phyloP scores from a whole-genome alignment of 1,140 invertebrate species.

The Galleria mellonella region DNA sequence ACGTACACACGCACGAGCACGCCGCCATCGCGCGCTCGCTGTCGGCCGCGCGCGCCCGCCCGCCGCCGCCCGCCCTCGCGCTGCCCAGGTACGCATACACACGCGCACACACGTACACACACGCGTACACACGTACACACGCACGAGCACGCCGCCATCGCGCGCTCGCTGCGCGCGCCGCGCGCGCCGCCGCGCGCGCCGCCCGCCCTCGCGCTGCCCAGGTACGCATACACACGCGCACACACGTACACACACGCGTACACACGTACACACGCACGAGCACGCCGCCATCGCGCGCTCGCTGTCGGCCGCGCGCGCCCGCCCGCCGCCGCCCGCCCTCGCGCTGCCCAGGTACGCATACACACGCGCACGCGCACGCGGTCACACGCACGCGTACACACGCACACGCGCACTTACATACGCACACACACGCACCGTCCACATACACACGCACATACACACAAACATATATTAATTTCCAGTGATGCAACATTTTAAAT shows the following conservation, averaged over 20 bases:
- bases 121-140: constrained; percentile 37
- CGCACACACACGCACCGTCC: constrained; percentile 13
- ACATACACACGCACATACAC: constrained; percentile 85
- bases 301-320: constrained; percentile 50
- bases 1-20: constrained; percentile 83
- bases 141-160: constrained; percentile 87
- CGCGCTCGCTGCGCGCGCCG: constrained; percentile 79
- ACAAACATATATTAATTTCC: no score
- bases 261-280: constrained; percentile 79
- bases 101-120: not conserved
- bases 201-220: constrained; percentile 18
- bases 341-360: constrained; percentile 28
- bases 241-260: constrained; percentile 82
- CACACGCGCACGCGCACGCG: not conserved
- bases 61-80: constrained; percentile 2
- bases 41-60: constrained; percentile 13
- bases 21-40: constrained; percentile 90
- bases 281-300: constrained; percentile 91
- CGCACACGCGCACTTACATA: constrained; percentile 77
- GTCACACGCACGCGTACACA: not conserved
- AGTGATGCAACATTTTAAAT: no score
- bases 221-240: constrained; percentile 89
- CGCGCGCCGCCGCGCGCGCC: not conserved
- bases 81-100: constrained; percentile 27
- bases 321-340: not conserved